A percentile compares a stretch with the other conserved stretches of the same genome.
Evolutionary conservation across 2,888 invertebrate species (phyloP).

Genomic region (Eupithecia centaureata): DNA sequence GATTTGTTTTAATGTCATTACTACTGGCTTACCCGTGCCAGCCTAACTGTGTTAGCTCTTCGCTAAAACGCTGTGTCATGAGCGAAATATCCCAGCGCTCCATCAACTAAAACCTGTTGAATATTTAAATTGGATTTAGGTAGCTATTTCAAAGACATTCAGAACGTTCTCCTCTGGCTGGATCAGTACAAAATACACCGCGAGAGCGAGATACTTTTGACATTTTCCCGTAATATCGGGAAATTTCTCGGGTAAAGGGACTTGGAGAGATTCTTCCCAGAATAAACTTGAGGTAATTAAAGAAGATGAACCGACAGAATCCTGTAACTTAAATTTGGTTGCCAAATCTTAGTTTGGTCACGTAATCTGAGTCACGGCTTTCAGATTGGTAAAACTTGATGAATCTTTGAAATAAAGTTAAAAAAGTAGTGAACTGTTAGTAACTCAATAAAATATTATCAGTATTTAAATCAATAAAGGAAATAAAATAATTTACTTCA

Average conservation of each 20-base stretch:
- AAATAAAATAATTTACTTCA: not conserved
- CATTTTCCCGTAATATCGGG: constrained; percentile 5
- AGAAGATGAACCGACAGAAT: constrained; percentile 15
- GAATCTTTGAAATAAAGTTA: constrained; percentile 8
- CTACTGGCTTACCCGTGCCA: not conserved
- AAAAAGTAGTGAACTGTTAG: not conserved
- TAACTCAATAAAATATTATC: not conserved
- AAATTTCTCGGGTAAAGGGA: constrained; percentile 2
- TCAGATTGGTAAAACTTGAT: not conserved
- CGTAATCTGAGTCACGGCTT: constrained; percentile 5
- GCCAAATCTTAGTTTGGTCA: constrained; percentile 9
- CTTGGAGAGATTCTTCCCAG: not conserved
- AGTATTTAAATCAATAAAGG: not conserved
- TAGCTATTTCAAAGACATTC: constrained; percentile 44
- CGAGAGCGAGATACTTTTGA: constrained; percentile 8
- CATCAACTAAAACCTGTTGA: constrained; percentile 68
- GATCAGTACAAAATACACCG: constrained; percentile 22
- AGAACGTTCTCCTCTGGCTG: constrained; percentile 23
- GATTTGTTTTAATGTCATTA: too few relatives aligned
- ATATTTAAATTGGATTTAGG: constrained; percentile 73
- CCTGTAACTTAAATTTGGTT: constrained; percentile 7
- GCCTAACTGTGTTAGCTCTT: constrained; percentile 22
- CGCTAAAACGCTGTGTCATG: constrained; percentile 24
- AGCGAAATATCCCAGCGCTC: constrained; percentile 62
- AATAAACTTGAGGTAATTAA: constrained; percentile 13